Evolutionary conservation across 1,140 invertebrate genomes (phyloP).

Genomic region (Caenorhabditis briggsae): DNA sequence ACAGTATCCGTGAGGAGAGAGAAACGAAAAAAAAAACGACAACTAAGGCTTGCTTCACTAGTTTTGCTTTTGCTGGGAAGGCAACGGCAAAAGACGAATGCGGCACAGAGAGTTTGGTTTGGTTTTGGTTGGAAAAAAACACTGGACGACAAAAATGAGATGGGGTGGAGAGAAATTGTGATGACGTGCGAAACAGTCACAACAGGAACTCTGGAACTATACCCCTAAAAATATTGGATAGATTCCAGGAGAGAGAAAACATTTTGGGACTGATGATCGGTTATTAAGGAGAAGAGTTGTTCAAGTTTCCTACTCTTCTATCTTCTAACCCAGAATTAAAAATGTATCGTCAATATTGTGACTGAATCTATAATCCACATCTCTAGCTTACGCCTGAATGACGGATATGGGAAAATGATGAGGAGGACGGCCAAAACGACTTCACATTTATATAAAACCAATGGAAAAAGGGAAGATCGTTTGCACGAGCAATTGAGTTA

Average conservation of each 20-base stretch:
- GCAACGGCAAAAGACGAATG: background rate
- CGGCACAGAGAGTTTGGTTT: slow-evolving; percentile 38
- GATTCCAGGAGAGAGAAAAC: background rate
- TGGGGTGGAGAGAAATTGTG: background rate
- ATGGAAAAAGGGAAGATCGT: slow-evolving; percentile 24
- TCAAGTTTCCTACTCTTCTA: background rate
- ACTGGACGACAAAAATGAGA: background rate
- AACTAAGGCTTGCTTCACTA: slow-evolving; percentile 39
- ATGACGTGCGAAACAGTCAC: slow-evolving; percentile 38
- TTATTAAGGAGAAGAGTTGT: background rate
- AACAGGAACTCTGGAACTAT: background rate
- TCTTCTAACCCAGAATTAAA: slow-evolving; percentile 2
- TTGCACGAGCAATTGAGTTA: slow-evolving; percentile 56
- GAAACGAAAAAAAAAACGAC: slow-evolving; percentile 39
- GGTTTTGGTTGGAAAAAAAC: slow-evolving; percentile 39
- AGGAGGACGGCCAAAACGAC: background rate
- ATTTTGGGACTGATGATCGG: slow-evolving; percentile 1
- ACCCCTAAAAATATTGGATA: background rate
- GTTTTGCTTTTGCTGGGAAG: slow-evolving; percentile 10
- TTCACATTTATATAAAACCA: background rate
- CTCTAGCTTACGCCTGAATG: slow-evolving; percentile 47
- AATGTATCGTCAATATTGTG: slow-evolving; percentile 54
- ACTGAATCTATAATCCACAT: slow-evolving; percentile 46
- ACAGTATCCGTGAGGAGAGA: slow-evolving; percentile 31
- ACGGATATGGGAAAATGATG: slow-evolving; percentile 55